Base-by-base conservation (phyloP, 2,797 vertebrate species). In the Erithacus rubecula region DNA sequence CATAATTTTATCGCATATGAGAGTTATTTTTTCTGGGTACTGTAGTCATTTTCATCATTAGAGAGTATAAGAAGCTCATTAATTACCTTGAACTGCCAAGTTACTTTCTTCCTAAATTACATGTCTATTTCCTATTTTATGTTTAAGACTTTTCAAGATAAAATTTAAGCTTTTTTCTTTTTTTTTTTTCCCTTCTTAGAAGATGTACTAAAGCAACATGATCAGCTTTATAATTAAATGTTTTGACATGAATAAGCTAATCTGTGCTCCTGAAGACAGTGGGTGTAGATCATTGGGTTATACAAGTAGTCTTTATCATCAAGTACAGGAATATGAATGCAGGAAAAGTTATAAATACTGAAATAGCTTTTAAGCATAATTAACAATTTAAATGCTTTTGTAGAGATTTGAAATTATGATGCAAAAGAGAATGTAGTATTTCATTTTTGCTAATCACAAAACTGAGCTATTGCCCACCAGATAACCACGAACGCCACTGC, bases 221-320 rank as follows among this genome's bases (percentile, higher is more conserved):
- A 96, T 95, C 78, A 93, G 93, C 79, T 96, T 95, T 72, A 94
- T 97, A 97, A 97, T 97, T 96, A 97, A 96, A 95, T 96, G 82
- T 96, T 97, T 97, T 97, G 87, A 97, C 22, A 34, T 71, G 44
- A 92, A 88, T 94, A 94, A 92, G 4, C 69, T 95, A 95, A 95
- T 96, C 94, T 95, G 32, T 86, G 95, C 95, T 96, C 85, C 72
- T 87, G 52, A 96, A 94, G 68, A 87, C 58, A 71, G 41, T 91
- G 52, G 36, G 67, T 94, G 79, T 65, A 94, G 74, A 93, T 93
- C 85, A 85, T 29, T 2, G 3, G 0, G 75, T 85, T 93, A 64
- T 55, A 95, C 49, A 79, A 79, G 87, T 94, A 88, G 34, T 34
- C 47, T 89, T 96, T 92, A 82, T 94, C 17, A 4, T 55, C 29